These are phyloP conservation scores for Alces alces DNA, from an alignment of 2,113 vertebrate species.

Conservation along the genomic window DNA sequence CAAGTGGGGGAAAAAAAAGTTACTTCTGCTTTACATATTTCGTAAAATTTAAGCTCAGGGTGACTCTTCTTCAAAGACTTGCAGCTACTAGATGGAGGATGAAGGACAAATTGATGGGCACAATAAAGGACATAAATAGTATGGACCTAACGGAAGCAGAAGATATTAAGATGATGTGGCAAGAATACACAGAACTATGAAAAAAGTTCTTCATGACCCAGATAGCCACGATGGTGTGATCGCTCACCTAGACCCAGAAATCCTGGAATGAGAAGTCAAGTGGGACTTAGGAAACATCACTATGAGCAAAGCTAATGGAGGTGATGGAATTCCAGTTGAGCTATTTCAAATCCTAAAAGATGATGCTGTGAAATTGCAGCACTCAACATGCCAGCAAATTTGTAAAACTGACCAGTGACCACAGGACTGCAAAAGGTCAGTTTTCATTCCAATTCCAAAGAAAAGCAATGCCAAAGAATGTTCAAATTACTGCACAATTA, in stretches of 20 bases:
- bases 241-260: background rate
- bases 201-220: background rate
- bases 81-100: background rate
- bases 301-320: background rate
- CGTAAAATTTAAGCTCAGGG: background rate
- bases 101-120: background rate
- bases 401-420: background rate
- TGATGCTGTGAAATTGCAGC: background rate
- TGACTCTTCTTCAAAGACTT: background rate
- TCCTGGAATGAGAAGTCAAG: background rate
- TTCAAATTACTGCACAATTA: background rate
- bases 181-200: background rate
- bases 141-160: background rate
- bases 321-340: background rate
- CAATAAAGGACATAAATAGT: background rate
- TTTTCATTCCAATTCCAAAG: background rate
- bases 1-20: background rate
- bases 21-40: background rate
- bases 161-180: background rate
- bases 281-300: background rate
- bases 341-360: background rate
- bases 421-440: background rate
- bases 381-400: background rate
- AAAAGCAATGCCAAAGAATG: background rate
- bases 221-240: background rate